Base-by-base conservation (phyloP, 2,113 vertebrate genomes). In the Aphyosemion australe region DNA sequence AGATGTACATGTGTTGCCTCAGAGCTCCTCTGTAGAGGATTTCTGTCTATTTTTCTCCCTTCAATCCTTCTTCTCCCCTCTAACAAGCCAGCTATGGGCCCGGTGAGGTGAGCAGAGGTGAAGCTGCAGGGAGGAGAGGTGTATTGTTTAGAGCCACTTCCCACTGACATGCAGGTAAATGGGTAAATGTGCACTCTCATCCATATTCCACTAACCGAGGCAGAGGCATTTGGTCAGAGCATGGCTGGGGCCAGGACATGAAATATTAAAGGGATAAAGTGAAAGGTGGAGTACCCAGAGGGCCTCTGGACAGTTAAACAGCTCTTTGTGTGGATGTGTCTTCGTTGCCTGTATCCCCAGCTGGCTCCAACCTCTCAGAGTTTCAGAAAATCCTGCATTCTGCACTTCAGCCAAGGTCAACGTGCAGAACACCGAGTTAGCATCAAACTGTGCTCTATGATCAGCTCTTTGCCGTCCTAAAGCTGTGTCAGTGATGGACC, bases 231-330 rank as follows among this genome's bases (percentile, higher is more conserved):
- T 84, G 85, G 75, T 84, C 78, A 58, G 82, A 82, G 75, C 65
- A 11, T 54, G 71, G 79, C 10, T 67, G 61, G 83, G 87, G 82
- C 84, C 77, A 80, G 64, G 73, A 76, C 86, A 92, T 93, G 88
- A 93, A 93, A 93, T 93, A 93, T 92, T 92, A 87, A 93, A 88
- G 69, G 86, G 87, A 80, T 89, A 82, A 89, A 91, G 89, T 87
- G 89, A 87, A 87, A 86, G 85, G 80, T 84, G 83, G 85, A 89
- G 86, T 76, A 90, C 87, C 86, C 79, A 76, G 72, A 84, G 80
- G 86, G 81, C 81, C 78, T 80, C 67, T 91, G 80, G 89, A 87
- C 85, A 87, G 89, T 90, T 92, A 91, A 90, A 82, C 81, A 88
- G 79, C 54, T 84, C 80, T 86, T 84, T 89, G 82, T 87, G 80